Evolutionary conservation across 1,140 invertebrate genomes (phyloP).

Genomic region (Drosophila ficusphila): DNA sequence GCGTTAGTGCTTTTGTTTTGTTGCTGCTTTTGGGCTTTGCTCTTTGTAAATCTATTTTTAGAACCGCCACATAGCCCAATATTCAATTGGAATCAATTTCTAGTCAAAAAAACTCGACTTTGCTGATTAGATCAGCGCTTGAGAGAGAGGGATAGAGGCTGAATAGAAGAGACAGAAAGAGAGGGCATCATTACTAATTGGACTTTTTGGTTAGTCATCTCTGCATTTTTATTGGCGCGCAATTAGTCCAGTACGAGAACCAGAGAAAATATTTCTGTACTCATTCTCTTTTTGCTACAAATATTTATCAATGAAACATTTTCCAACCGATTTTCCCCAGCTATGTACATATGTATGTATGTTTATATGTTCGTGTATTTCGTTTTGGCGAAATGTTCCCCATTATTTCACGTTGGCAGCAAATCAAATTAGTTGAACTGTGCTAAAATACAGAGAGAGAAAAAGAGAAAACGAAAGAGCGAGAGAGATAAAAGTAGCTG

Average conservation of each 20-base stretch:
- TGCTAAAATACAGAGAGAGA: slow-evolving; percentile 40
- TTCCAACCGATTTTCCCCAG: slow-evolving; percentile 12
- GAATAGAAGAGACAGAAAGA: slow-evolving; percentile 9
- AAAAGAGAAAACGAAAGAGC: neutral
- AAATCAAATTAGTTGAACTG: slow-evolving; percentile 62
- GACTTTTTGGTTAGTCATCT: slow-evolving; percentile 72
- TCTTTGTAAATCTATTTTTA: slow-evolving; percentile 70
- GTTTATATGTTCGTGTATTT: no score
- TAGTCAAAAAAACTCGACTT: slow-evolving; percentile 47
- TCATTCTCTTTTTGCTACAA: slow-evolving; percentile 2
- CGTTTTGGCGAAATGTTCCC: slow-evolving; percentile 36
- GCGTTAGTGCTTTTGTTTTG: slow-evolving; percentile 42
- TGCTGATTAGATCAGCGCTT: slow-evolving; percentile 42
- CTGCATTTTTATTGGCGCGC: slow-evolving; percentile 49
- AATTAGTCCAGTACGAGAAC: slow-evolving; percentile 58
- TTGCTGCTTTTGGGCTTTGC: slow-evolving; percentile 53
- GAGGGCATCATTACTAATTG: slow-evolving; percentile 26
- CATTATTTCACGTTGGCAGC: slow-evolving; percentile 42
- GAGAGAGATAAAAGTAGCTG: slow-evolving; percentile 28
- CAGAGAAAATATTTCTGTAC: neutral
- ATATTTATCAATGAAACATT: slow-evolving; percentile 72
- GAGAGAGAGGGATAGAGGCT: neutral
- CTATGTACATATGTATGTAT: no score
- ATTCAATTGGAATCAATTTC: slow-evolving; percentile 60
- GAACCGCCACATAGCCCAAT: slow-evolving; percentile 35